A percentile compares a stretch with the other conserved stretches of the same genome.
Conservation (phyloP, 1,140 invertebrate species). For the Ceratoteleas bidentatus region DNA sequence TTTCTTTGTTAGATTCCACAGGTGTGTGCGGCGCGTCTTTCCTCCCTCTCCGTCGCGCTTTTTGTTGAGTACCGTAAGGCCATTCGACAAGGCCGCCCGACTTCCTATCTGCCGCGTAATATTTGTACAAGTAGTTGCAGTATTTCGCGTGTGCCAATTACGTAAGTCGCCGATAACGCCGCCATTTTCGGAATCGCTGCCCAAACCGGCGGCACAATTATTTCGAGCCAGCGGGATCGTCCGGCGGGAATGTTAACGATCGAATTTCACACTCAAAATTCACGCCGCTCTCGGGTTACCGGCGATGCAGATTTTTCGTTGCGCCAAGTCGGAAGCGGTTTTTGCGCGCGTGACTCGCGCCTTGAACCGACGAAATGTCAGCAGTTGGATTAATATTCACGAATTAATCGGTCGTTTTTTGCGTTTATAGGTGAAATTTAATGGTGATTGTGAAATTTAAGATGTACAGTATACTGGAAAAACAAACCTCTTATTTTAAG, state of each 20-base stretch:
- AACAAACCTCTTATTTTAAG: no score
- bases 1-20: constrained; percentile 52
- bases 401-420: no score
- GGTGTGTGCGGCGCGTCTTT: constrained; percentile 30
- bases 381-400: no score
- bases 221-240: neutral
- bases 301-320: neutral
- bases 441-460: no score
- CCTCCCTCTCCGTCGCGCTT: constrained; percentile 33
- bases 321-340: neutral
- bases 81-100: constrained; percentile 53
- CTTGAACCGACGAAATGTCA: no score
- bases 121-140: constrained; percentile 6
- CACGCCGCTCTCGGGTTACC: neutral
- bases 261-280: neutral
- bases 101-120: constrained; percentile 46
- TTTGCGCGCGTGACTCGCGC: no score
- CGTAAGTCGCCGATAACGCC: neutral
- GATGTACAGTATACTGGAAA: no score
- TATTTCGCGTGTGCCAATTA: constrained; percentile 9
- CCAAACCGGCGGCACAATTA: neutral
- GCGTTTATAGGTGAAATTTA: no score
- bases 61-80: constrained; percentile 60
- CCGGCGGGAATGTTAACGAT: constrained; percentile 5
- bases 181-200: neutral